Conservation (phyloP, 1,140 invertebrate species). For the Thaumetopoea pityocampa region DNA sequence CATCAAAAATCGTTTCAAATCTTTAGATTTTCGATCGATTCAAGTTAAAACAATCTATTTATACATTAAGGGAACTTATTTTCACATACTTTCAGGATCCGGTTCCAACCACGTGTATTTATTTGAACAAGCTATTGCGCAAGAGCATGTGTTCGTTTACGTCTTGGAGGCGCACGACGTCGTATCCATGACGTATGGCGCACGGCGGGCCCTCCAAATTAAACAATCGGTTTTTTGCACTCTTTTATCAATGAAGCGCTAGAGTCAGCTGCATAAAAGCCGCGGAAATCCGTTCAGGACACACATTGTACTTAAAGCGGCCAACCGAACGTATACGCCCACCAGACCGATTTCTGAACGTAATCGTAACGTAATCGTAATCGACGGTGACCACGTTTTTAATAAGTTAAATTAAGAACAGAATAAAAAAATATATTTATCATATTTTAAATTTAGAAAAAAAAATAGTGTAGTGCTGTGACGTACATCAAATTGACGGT, state of each 20-base stretch:
- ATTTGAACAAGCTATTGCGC: constrained; percentile 62
- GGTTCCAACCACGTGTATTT: constrained; percentile 67
- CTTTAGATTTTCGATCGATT: too few species aligned
- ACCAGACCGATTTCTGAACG: constrained; percentile 35
- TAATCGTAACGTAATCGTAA: too few species aligned
- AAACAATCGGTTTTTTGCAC: constrained; percentile 71
- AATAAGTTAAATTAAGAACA: constrained; percentile 13
- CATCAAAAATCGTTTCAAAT: neutral
- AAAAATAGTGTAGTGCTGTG: constrained; percentile 34
- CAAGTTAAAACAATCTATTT: constrained; percentile 1
- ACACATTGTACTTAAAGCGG: constrained; percentile 63
- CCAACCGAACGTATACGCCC: constrained; percentile 55
- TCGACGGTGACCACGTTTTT: constrained; percentile 24
- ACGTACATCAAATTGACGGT: constrained; percentile 20
- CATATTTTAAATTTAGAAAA: constrained; percentile 16
- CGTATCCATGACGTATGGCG: constrained; percentile 54
- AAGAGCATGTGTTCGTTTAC: constrained; percentile 59
- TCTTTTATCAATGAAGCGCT: constrained; percentile 66
- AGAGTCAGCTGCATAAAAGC: constrained; percentile 65
- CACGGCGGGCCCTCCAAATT: constrained; percentile 46
- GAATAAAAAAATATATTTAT: constrained; percentile 18
- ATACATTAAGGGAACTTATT: constrained; percentile 19
- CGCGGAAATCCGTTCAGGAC: constrained; percentile 66
- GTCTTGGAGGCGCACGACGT: constrained; percentile 50
- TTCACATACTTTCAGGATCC: constrained; percentile 63